Evolutionary conservation across 2,113 vertebrate species (phyloP).

Genomic region (Atrichornis clamosus): DNA sequence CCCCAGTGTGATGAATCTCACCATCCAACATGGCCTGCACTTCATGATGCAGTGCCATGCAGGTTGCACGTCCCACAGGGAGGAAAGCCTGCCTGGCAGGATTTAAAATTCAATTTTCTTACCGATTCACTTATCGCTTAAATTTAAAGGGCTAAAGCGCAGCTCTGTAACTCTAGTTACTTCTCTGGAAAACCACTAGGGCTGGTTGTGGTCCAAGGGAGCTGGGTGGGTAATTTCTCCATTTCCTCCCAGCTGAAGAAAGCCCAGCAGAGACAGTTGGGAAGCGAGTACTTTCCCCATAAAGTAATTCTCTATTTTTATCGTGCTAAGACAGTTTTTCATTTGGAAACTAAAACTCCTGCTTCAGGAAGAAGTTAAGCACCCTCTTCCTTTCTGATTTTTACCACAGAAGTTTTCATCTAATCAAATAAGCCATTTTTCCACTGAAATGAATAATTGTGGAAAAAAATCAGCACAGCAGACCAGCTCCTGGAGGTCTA

Average conservation of each 20-base stretch:
- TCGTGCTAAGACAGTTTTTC: not conserved
- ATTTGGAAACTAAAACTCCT: not conserved
- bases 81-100: not conserved
- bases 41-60: not conserved
- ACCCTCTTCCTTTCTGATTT: not conserved
- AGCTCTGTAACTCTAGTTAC: not conserved
- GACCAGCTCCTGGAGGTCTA: not conserved
- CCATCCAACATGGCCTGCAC: rapidly evolving
- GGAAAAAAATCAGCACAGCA: not conserved
- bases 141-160: not conserved
- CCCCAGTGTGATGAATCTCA: not conserved
- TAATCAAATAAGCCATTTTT: not conserved
- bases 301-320: constrained; percentile 42
- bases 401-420: not conserved
- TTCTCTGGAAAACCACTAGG: not conserved
- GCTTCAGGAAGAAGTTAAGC: not conserved
- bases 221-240: not conserved
- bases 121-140: not conserved
- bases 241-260: not conserved
- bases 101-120: not conserved
- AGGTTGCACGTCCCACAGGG: not conserved
- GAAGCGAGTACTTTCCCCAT: constrained; percentile 6
- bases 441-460: not conserved
- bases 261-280: not conserved
- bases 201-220: not conserved